Evolutionary conservation across 2,113 vertebrate genomes (phyloP).

Genomic region (Jaculus jaculus): DNA sequence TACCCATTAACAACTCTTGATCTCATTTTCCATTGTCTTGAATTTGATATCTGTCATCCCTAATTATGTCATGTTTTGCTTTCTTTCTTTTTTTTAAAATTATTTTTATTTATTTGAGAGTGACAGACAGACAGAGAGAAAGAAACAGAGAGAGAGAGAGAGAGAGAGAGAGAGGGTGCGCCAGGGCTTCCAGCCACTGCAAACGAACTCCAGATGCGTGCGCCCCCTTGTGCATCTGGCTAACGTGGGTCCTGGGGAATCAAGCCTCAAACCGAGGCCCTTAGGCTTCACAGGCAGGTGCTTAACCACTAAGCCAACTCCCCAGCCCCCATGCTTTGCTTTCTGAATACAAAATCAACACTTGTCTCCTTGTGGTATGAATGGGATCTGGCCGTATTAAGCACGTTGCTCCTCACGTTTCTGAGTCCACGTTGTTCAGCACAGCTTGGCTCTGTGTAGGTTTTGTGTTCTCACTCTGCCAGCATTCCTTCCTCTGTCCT

Average conservation of each 20-base stretch:
- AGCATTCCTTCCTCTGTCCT: rapidly evolving
- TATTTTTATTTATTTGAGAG: too few relatives aligned
- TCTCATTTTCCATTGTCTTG: not conserved
- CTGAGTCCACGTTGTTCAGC: rapidly evolving
- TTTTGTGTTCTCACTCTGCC: rapidly evolving
- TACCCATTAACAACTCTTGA: rapidly evolving
- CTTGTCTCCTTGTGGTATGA: rapidly evolving
- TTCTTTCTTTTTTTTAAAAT: too few relatives aligned
- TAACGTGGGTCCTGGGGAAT: too few relatives aligned
- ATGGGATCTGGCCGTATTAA: rapidly evolving
- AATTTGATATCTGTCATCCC: rapidly evolving
- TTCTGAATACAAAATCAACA: not conserved
- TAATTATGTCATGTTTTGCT: rapidly evolving
- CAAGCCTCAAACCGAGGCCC: too few relatives aligned
- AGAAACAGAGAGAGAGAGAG: too few relatives aligned
- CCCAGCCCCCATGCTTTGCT: rapidly evolving
- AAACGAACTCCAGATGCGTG: too few relatives aligned
- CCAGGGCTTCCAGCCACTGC: too few relatives aligned
- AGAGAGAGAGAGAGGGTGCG: too few relatives aligned
- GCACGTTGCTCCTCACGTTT: rapidly evolving
- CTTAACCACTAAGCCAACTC: too few relatives aligned
- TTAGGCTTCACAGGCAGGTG: too few relatives aligned
- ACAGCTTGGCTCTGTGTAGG: rapidly evolving
- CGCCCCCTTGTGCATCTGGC: too few relatives aligned
- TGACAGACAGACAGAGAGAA: too few relatives aligned